Base-by-base conservation (phyloP, 2,113 vertebrate genomes). In the rat (Rattus norvegicus) region DNA sequence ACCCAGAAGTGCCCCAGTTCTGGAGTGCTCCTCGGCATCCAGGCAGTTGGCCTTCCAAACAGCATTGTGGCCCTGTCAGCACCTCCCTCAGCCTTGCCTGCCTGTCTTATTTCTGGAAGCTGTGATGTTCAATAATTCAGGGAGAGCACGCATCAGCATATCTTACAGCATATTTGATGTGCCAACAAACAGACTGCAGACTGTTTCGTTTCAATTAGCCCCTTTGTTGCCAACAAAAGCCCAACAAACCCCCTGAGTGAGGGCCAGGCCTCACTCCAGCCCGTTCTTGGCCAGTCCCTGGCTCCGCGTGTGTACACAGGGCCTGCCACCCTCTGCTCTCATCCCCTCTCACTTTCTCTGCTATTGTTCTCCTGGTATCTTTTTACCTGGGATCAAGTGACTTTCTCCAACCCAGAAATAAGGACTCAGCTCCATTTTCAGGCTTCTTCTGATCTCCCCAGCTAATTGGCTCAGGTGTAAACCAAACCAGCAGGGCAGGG, bases 381-480 rank as follows among this genome's bases (percentile, higher is more conserved):
- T 95, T 98, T 99, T 99, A 99, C 99, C 97, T 96, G 98, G 98
- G 99, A 99, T 99, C 99, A 98, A 99, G 99, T 99, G 99, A 99
- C 98, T 97, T 96, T 98, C 98, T 96, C 97, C 97, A 96, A 98
- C 97, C 97, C 98, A 90, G 96, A 98, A 98, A 97, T 96, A 98
- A 98, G 98, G 98, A 93, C 97, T 80, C 59, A 36, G 99, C 99
- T 99, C 99, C 97, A 97, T 99, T 98, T 98, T 93, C 98, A 98
- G 98, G 98, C 98, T 98, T 97, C 98, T 95, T 98, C 98, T 99
- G 99, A 99, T 99, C 99, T 99, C 98, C 97, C 91, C 14, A 96
- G 98, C 99, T 99, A 99, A 99, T 99, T 99, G 99, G 99, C 99
- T 99, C 98, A 99, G 99, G 99, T 99, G 99, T 99, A 99, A 99